Base-by-base conservation (phyloP, 1,140 invertebrate species). In the Rhizoglyphus robini region DNA sequence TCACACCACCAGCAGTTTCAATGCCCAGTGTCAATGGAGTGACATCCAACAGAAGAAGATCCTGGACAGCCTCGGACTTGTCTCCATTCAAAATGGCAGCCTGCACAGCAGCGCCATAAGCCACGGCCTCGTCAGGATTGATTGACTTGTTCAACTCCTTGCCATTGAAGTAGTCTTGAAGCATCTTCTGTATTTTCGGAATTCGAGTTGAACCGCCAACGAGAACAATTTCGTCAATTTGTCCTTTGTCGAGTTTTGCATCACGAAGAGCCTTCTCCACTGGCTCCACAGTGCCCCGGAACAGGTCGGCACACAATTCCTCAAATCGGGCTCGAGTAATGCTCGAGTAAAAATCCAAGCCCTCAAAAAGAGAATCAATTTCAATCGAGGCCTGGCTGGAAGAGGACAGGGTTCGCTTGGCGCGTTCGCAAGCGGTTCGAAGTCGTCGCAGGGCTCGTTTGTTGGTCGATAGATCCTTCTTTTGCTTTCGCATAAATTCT, bases 121-220 rank as follows among this genome's bases (percentile, higher is more conserved):
- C 92, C 29, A 96, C 92, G 74, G 92, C 92, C 78, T 96, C 92
- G 76, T 98, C 95, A 67, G n/a, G n/a, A n/a, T n/a, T n/a, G n/a
- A n/a, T n/a, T n/a, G n/a, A n/a, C n/a, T n/a, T n/a, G n/a, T n/a
- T 92, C 65, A 94, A 94, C 79, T 99, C 96, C 80, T 97, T 96
- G 58, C 92, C 92, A 69, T 90, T 88, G 77, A 99, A 99, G 81
- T 90, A 96, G 77, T 99, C 95, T 75, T 99, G 98, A 34, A 99
- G 93, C 54, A 99, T 78, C 75, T 97, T 91, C 76, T 99, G 96
- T 38, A 99, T 86, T 77, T 99, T 99, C 30, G 96, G 96, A 72
- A 99, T 99, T 81, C 96, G 86, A 41, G 96, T 99, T 4, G 93
- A 97, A 70, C 96, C 78, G n/a, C n/a, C n/a, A n/a, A n/a, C n/a